phyloP scores from a whole-genome alignment of 2,888 invertebrate genomes.

The Cryptus armator region DNA sequence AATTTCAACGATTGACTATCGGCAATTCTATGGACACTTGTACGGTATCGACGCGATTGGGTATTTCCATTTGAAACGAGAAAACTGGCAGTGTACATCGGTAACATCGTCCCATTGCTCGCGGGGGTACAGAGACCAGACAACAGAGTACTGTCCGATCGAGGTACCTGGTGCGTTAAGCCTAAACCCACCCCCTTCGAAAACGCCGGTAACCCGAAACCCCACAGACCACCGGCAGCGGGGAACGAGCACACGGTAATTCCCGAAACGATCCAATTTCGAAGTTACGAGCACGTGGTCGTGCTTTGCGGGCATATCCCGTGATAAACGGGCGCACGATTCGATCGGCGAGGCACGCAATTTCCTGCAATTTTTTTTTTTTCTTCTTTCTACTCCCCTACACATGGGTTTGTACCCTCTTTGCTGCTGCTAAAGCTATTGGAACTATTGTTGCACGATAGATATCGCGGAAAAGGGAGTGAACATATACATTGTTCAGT shows the following conservation, averaged over 20 bases:
- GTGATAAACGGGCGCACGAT: conserved; percentile 42
- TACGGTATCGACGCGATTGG: neutral
- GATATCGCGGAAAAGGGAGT: too few relatives aligned
- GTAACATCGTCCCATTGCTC: neutral
- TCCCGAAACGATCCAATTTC: conserved; percentile 63
- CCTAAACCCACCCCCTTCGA: conserved; percentile 11
- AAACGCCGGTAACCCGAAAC: conserved; percentile 14
- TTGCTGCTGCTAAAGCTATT: neutral
- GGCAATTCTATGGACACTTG: neutral
- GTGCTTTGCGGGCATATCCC: conserved; percentile 50
- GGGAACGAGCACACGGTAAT: conserved; percentile 54
- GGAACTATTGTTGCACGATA: neutral
- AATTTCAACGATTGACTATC: too few relatives aligned
- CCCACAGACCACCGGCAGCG: conserved; percentile 25
- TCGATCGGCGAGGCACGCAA: conserved; percentile 50
- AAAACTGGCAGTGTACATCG: conserved; percentile 14
- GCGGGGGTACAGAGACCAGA: neutral
- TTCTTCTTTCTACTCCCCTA: neutral
- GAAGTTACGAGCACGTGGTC: conserved; percentile 55
- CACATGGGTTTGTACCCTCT: neutral
- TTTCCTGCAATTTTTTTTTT: conserved; percentile 37
- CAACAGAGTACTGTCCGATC: conserved; percentile 20
- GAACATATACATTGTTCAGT: too few relatives aligned
- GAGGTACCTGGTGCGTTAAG: conserved; percentile 49
- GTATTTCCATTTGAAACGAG: conserved; percentile 12